Evolutionary conservation across 2,113 vertebrate species (phyloP).

Genomic region (Pavo muticus): DNA sequence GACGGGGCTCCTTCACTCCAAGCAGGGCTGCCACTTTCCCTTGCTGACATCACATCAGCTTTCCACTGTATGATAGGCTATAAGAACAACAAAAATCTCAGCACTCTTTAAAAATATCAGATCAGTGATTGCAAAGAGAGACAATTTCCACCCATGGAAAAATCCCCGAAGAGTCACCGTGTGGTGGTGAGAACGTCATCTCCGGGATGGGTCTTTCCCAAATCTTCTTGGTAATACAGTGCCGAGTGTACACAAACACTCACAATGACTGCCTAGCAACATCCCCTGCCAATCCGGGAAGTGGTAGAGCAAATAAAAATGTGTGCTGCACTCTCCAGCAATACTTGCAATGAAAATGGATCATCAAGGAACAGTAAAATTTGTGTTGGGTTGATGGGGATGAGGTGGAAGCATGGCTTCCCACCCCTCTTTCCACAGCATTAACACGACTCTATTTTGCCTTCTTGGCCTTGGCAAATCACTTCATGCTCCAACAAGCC

Average conservation of each 20-base stretch:
- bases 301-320: background rate
- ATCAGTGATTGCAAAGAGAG: background rate
- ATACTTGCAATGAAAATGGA: slow-evolving; percentile 9
- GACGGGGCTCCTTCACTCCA: background rate
- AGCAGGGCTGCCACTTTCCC: background rate
- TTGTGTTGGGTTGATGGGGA: background rate
- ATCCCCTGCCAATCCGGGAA: slow-evolving; percentile 40
- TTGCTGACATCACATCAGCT: background rate
- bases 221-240: background rate
- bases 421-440: fast-evolving
- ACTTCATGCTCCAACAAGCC: background rate
- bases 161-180: background rate
- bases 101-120: background rate
- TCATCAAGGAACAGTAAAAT: background rate
- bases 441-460: background rate
- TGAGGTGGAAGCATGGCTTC: background rate
- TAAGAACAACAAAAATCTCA: background rate
- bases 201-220: background rate
- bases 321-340: background rate
- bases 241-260: slow-evolving; percentile 48
- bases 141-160: background rate
- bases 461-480: background rate
- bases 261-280: slow-evolving; percentile 63
- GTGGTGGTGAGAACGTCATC: background rate
- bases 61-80: fast-evolving